A percentile compares a stretch with the other conserved stretches of the same genome.
These are phyloP conservation scores for Nemotelus nigrinus DNA, from an alignment of 2,888 invertebrate genomes.

Conservation along the genomic window DNA sequence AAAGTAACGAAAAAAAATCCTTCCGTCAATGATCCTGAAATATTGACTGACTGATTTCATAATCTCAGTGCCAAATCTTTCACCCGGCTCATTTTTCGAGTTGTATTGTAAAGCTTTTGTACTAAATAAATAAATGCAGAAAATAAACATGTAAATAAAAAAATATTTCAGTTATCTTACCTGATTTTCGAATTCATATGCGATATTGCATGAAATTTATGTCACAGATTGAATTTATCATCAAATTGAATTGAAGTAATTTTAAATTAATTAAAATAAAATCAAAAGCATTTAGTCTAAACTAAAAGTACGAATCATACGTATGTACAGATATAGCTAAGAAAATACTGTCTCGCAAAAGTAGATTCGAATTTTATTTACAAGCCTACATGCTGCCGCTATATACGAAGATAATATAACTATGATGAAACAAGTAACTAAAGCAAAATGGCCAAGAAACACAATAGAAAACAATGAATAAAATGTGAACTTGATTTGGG, in stretches of 20 bases:
- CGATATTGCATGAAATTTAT: not conserved
- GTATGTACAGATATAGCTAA: constrained; percentile 35
- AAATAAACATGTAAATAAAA: constrained; percentile 6
- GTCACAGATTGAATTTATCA: not conserved
- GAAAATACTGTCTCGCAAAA: constrained; percentile 38
- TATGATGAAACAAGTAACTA: not conserved
- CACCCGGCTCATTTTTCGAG: not conserved
- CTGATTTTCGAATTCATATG: constrained; percentile 5
- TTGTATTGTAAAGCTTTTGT: constrained; percentile 24
- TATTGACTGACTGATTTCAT: no score
- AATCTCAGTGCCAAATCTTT: no score
- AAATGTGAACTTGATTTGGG: not conserved
- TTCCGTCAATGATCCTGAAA: no score
- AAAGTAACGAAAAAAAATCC: no score
- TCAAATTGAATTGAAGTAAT: no score
- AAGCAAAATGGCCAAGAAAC: constrained; percentile 3
- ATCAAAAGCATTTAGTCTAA: constrained; percentile 22
- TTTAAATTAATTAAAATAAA: not conserved
- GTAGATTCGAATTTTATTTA: constrained; percentile 39
- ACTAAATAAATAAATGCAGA: not conserved
- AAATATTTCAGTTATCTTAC: constrained; percentile 7
- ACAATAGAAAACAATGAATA: constrained; percentile 18
- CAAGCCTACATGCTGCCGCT: constrained; percentile 42
- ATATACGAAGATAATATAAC: constrained; percentile 21
- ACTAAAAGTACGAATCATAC: constrained; percentile 10